phyloP scores from a whole-genome alignment of 1,140 invertebrate species.

The Drosophila burlai region DNA sequence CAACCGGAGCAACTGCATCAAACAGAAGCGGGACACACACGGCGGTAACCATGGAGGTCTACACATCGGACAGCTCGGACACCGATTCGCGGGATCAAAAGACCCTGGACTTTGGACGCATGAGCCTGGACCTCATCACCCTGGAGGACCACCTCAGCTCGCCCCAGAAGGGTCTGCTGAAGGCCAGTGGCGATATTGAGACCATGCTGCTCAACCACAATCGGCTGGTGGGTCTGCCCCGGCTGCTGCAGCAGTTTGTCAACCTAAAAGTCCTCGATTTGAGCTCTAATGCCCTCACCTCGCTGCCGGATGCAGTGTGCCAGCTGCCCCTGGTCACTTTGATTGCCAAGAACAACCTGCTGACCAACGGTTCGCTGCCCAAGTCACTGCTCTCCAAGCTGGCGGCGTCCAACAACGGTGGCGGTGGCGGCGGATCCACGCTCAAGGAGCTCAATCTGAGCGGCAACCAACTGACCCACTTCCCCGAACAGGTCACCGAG shows the following conservation, averaged over 20 bases:
- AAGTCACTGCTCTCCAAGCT: constrained; percentile 88
- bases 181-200: constrained; percentile 87
- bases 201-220: constrained; percentile 91
- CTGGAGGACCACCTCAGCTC: constrained; percentile 86
- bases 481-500: constrained; percentile 95
- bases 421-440: constrained; percentile 53
- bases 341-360: constrained; percentile 94
- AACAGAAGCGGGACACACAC: too few species aligned
- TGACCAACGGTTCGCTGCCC: constrained; percentile 93
- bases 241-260: constrained; percentile 87
- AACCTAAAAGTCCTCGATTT: constrained; percentile 93
- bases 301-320: constrained; percentile 90
- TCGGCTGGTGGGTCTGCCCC: constrained; percentile 87
- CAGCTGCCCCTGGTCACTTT: constrained; percentile 90
- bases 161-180: constrained; percentile 86
- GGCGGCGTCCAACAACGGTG: neutral
- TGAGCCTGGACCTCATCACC: constrained; percentile 87
- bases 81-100: constrained; percentile 89
- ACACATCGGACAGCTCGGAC: constrained; percentile 93
- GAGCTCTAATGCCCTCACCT: constrained; percentile 93
- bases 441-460: constrained; percentile 96
- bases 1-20: constrained; percentile 5
- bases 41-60: constrained; percentile 88
- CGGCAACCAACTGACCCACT: constrained; percentile 93
- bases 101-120: constrained; percentile 90